phyloP scores from a whole-genome alignment of 1,140 invertebrate genomes.

The Stegodyphus mimosarum region DNA sequence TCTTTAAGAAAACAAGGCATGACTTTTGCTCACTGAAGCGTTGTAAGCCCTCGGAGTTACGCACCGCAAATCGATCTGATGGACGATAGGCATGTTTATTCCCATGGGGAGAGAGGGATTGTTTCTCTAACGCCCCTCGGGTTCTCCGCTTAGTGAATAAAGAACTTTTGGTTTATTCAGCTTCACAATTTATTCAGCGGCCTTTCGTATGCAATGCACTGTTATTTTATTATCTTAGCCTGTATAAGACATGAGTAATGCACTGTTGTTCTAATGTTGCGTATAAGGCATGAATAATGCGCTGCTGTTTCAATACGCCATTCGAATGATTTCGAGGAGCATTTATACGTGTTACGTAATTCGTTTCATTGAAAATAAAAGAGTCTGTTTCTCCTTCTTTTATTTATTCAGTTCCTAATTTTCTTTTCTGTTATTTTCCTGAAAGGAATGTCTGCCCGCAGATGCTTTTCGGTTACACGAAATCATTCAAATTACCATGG shows the following conservation, averaged over 20 bases:
- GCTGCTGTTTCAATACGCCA: no score
- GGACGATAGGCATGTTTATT: slow-evolving; percentile 31
- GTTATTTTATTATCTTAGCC: neutral
- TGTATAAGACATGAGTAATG: slow-evolving; percentile 7
- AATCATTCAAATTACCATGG: no score
- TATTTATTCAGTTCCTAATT: no score
- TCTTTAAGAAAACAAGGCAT: slow-evolving; percentile 42
- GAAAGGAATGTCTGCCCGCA: no score
- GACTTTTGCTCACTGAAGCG: slow-evolving; percentile 31
- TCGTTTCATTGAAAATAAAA: no score
- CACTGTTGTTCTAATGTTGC: no score
- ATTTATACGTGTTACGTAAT: no score
- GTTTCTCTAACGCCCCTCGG: slow-evolving; percentile 18
- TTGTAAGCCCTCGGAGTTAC: slow-evolving; percentile 30
- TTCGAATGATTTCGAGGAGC: no score
- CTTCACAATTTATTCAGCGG: slow-evolving; percentile 7
- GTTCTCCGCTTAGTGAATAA: slow-evolving; percentile 26
- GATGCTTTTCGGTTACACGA: no score
- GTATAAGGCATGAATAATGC: no score
- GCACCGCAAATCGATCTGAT: slow-evolving; percentile 39
- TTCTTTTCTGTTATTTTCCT: no score
- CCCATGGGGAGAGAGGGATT: neutral
- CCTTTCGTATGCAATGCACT: neutral
- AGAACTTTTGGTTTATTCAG: slow-evolving; percentile 22
- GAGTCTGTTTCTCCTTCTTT: no score